Base-by-base conservation (phyloP, 35 echinoderm and acorn worm genomes). In the Antedon bifida region DNA sequence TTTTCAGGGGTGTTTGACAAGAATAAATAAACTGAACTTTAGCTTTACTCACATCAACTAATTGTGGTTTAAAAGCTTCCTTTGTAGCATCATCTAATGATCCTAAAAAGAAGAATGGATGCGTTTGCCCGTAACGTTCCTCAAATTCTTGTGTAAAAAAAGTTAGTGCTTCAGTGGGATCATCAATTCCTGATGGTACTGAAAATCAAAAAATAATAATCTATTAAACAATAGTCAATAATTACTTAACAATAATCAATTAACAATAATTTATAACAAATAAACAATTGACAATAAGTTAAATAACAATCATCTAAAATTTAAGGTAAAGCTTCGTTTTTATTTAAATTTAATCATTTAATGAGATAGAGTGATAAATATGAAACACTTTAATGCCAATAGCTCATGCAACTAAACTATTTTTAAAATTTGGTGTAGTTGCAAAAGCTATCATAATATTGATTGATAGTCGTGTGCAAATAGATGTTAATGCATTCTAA, bases 11-110 rank as follows among this genome's bases (percentile, higher is more conserved):
- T n/a, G n/a, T n/a, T n/a, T n/a, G n/a, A n/a, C n/a, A n/a, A n/a
- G n/a, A n/a, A n/a, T n/a, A n/a, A n/a, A n/a, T n/a, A n/a, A n/a
- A n/a, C n/a, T n/a, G n/a, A n/a, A n/a, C n/a, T 42, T 42, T 42
- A 42, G 14, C 38, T 42, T 0, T 32, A 92, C 94, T 97, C 80
- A 99, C 95, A 46, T 99, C 95, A 83, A 87, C 90, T 35, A 91
- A 91, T 39, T 85, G 36, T 16, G 75, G 86, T 90, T 86, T 92
- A 34, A 99, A 99, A 11, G 95, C 91, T 77, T 93, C 91, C 81
- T 90, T 90, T 33, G 92, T 87, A 7, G 95, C 95, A 83, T 99
- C 91, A 5, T 99, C 95, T 75, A 99, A 73, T 30, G 95, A 86
- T 28, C 91, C 95, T 78, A 92, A 75, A 74, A 86, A 99, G 81